A percentile compares a stretch with the other conserved stretches of the same genome.
Evolutionary conservation across 2,113 vertebrate genomes (phyloP).

Genomic region (Petroica traversi): DNA sequence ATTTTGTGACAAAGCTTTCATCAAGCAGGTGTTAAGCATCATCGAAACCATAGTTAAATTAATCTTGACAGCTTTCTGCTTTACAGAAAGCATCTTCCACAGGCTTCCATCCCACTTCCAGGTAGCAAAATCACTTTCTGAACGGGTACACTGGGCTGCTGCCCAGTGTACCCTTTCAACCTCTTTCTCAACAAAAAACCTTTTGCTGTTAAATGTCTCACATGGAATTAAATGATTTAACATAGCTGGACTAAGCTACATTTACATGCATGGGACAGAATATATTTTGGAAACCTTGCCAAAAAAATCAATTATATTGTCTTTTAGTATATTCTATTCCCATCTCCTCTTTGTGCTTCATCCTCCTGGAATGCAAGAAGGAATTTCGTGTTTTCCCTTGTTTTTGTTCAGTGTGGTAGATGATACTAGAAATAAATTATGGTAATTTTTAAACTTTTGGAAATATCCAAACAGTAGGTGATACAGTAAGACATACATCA

Average conservation of each 20-base stretch:
- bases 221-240: background rate
- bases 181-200: background rate
- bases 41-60: background rate
- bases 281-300: background rate
- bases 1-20: background rate
- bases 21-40: background rate
- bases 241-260: background rate
- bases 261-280: rapidly evolving
- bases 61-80: background rate
- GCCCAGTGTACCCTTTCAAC: background rate
- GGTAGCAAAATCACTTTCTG: background rate
- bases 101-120: background rate
- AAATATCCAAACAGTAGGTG: background rate
- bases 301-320: background rate
- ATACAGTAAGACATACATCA: background rate
- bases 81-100: background rate
- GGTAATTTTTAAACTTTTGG: background rate
- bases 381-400: background rate
- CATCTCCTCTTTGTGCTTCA: background rate
- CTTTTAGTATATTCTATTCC: background rate
- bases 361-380: background rate
- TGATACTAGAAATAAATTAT: background rate
- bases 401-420: background rate
- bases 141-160: background rate
- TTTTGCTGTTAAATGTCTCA: background rate